A percentile compares a stretch with the other conserved stretches of the same genome.
Conservation (phyloP, 2,888 invertebrate species). For the Kryphioiulus occultus region DNA sequence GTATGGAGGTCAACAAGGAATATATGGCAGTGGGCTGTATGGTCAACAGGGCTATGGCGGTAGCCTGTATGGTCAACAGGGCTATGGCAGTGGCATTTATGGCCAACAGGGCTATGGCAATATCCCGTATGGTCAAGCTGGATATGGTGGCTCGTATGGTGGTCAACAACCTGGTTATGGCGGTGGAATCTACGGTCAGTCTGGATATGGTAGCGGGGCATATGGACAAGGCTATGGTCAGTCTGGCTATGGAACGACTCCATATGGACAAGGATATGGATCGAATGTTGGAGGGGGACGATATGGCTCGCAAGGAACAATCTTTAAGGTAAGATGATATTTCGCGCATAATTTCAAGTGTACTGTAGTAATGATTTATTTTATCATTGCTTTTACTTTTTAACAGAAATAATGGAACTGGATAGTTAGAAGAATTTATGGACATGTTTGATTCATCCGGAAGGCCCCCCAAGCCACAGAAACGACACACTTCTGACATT, state of each 20-base stretch:
- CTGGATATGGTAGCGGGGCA: conserved; percentile 11
- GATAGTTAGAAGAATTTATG: not conserved
- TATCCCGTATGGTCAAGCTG: not conserved
- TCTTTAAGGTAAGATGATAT: not conserved
- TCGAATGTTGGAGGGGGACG: too few relatives aligned
- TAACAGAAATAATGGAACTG: not conserved
- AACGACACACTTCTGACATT: too few relatives aligned
- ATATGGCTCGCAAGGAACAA: conserved; percentile 27
- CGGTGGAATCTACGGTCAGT: not conserved
- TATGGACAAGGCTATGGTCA: conserved; percentile 9
- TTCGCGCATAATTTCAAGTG: not conserved
- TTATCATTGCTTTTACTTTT: not conserved
- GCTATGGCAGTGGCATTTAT: not conserved
- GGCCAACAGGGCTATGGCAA: not conserved
- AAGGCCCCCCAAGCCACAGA: too few relatives aligned
- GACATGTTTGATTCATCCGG: not conserved
- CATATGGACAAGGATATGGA: too few relatives aligned
- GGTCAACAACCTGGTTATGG: not conserved
- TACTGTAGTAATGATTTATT: too few relatives aligned
- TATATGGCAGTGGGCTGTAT: not conserved
- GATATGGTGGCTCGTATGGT: not conserved
- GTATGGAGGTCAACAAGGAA: not conserved
- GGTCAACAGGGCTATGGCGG: conserved; percentile 18
- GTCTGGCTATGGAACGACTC: not conserved
- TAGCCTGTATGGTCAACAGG: not conserved